phyloP scores from a whole-genome alignment of 2,113 vertebrate species.

The Gnathonemus echidnorhynchus region DNA sequence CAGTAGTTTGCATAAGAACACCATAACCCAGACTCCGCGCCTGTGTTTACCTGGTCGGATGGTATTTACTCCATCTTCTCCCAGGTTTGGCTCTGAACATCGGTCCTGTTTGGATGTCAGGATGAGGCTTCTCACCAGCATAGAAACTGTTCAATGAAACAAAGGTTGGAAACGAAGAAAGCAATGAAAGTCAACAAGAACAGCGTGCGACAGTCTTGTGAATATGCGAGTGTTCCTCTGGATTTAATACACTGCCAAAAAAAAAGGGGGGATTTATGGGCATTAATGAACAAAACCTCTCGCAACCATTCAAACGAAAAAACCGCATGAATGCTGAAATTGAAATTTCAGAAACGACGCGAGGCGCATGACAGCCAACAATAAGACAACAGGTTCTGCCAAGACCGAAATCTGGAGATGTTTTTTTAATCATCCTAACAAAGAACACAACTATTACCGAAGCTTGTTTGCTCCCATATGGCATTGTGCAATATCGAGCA shows the following conservation, averaged over 20 bases:
- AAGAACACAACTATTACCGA: slow-evolving; percentile 10
- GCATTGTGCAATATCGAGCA: slow-evolving; percentile 8
- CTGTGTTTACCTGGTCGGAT: not conserved
- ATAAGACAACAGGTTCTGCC: slow-evolving; percentile 1
- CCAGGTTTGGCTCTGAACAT: not conserved
- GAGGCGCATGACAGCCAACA: not conserved
- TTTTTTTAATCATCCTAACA: slow-evolving; percentile 17
- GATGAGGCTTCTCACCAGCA: not conserved
- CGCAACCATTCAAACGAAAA: slow-evolving; percentile 32
- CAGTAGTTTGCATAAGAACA: no score
- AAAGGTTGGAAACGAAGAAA: not conserved
- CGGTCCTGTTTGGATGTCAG: not conserved
- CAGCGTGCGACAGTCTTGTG: slow-evolving; percentile 51
- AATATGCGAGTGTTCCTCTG: slow-evolving; percentile 45
- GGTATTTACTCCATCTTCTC: not conserved
- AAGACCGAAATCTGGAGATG: slow-evolving; percentile 21
- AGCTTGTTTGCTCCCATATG: not conserved
- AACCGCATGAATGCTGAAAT: slow-evolving; percentile 59
- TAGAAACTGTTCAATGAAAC: not conserved
- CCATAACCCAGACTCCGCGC: no score
- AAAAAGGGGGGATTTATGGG: slow-evolving; percentile 61
- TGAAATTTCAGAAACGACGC: slow-evolving; percentile 47
- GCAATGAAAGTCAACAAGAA: not conserved
- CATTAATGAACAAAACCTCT: slow-evolving; percentile 56
- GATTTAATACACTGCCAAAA: slow-evolving; percentile 59